Base-by-base conservation (phyloP, 1,140 invertebrate species). In the Drosophila leontia region DNA sequence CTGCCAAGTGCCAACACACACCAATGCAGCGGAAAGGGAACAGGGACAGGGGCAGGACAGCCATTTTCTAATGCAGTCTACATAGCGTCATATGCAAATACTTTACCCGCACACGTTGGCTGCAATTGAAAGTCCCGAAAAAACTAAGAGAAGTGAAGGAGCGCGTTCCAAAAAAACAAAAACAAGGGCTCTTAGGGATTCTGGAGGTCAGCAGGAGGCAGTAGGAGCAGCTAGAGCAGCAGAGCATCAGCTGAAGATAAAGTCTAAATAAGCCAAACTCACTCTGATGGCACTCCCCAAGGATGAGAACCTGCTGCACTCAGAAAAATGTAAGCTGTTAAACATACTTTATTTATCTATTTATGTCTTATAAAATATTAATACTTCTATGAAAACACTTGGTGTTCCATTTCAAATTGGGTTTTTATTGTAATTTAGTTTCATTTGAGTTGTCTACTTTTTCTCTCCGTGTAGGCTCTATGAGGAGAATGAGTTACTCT, bases 61-160 rank as follows among this genome's bases (percentile, higher is more conserved):
- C 57, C 60, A 62, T 37, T 71, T 56, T 63, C 80, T 75, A 74
- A 76, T 72, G 70, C 76, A 82, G 63, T 61, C 64, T 45, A 64
- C 75, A 77, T 57, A 70, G 59, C 72, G 70, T 75, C 83, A 86
- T 87, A 86, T 86, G 82, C 83, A 86, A 86, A 86, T 86, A 87
- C 80, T 76, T 87, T 82, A 56, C 50, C 48, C 75, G 61, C 35
- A 56, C 53, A 56, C 53, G 53, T 19, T 56, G 51, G 70, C 79
- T 82, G 64, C 80, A 83, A 83, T 83, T 83, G 80, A 84, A 83
- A 83, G 75, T 57, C 63, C 61, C 19, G 35, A 63, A 41, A 50
- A 75, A 80, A 76, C 32, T 50, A 80, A 63, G 42, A 12, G n/a
- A 15, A 41, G 34, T 39, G 35, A 39, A 56, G 53, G 35, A 56